Evolutionary conservation across 2,797 vertebrate genomes (phyloP), one percentile per base, ranked within the genome.

Genomic region (Sebastes itinus): DNA sequence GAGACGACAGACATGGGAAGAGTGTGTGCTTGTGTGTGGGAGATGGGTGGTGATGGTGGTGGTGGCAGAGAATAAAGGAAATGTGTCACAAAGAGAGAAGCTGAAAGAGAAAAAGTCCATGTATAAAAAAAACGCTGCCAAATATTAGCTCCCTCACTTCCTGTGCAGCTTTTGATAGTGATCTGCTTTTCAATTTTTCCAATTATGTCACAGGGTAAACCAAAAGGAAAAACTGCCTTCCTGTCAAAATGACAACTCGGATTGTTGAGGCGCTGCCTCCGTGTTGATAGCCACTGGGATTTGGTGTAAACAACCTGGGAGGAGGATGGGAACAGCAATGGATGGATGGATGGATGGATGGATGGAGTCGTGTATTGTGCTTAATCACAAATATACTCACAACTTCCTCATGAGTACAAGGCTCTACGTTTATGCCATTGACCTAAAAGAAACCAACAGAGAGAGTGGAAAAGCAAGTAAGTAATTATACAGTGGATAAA

Each of bases 371-470:
- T 7, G 25, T 62, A 30, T 64, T 28, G 25, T 38, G 25, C 14
- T 76, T 59, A 71, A 88, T 87, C 28, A 71, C 49, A 79, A 61
- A 42, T 60, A 90, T 91, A 97, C 98, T 99, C 93, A 99, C 98
- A 92, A 99, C 98, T 96, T 99, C 97, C 94, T 98, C 96, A 22
- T 99, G 98, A 55, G 97, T 97, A 77, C 97, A 96, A 54, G 86
- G 96, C 94, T 97, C 97, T 78, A 99, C 97, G 64, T 97, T 97
- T 86, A 98, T 98, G 85, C 98, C 97, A 83, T 99, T 99, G 90
- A 99, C 97, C 98, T 99, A 52, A 91, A 94, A 94, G 80, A 82
- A 80, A 88, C 22, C 69, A 63, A 85, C 42, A 72, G 32, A 85
- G 33, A 76, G 58, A 78, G 38, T 3, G 14, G 56, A 35, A 73